Percentiles rank a stretch among this genome's conserved stretches.
phyloP scores from a whole-genome alignment of 2,888 invertebrate species.

The Gerris lacustris region DNA sequence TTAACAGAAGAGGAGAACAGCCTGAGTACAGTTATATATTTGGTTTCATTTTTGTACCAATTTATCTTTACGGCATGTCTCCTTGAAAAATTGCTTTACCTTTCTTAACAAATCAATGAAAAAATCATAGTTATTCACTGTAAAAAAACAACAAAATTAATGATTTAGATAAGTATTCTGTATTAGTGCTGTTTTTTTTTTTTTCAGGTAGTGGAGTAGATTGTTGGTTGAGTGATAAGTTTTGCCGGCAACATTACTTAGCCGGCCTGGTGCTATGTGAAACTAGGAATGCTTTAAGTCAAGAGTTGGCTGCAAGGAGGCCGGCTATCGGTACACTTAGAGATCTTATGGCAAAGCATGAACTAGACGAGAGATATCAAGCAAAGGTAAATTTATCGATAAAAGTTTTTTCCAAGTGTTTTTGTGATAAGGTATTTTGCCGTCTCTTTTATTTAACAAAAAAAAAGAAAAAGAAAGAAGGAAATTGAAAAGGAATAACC shows the following conservation, averaged over 20 bases:
- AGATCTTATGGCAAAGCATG: conserved; percentile 84
- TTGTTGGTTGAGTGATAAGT: conserved; percentile 63
- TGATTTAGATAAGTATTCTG: background rate
- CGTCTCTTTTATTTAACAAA: too few species aligned
- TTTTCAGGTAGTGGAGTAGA: conserved; percentile 34
- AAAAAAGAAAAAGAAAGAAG: too few species aligned
- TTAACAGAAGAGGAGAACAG: too few species aligned
- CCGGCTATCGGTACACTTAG: conserved; percentile 67
- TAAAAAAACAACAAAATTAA: too few species aligned
- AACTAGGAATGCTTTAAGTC: conserved; percentile 72
- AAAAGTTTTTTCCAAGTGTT: background rate
- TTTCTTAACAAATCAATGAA: too few species aligned
- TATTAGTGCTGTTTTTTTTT: background rate
- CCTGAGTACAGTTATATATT: too few species aligned
- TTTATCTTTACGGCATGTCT: too few species aligned
- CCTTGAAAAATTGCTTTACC: too few species aligned
- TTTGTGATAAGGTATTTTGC: too few species aligned
- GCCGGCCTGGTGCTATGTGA: conserved; percentile 80
- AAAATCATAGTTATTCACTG: too few species aligned
- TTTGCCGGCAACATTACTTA: conserved; percentile 81
- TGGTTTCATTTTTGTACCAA: too few species aligned
- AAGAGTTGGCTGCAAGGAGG: conserved; percentile 69
- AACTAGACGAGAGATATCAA: conserved; percentile 80
- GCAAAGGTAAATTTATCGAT: conserved; percentile 44
- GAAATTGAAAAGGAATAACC: too few species aligned